These are phyloP conservation scores for Whitmania pigra DNA, from an alignment of 1,140 invertebrate genomes.

Conservation along the genomic window DNA sequence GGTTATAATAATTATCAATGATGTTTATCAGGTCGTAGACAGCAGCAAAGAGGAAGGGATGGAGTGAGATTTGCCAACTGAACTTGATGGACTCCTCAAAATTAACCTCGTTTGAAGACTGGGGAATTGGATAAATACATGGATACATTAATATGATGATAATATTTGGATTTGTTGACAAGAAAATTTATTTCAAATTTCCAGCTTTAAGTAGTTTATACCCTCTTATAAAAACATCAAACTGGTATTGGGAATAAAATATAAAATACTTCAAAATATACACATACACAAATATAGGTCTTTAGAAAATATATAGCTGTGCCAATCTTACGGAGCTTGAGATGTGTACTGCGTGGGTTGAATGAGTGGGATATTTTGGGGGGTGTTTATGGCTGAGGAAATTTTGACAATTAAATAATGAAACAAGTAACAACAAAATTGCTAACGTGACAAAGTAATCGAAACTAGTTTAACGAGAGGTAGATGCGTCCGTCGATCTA, in stretches of 20 bases:
- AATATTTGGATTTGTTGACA: not conserved
- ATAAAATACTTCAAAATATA: not conserved
- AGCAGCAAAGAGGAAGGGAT: constrained; percentile 7
- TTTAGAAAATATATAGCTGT: not conserved
- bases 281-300: not conserved
- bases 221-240: not conserved
- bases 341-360: too few relatives aligned
- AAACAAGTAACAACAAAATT: too few relatives aligned
- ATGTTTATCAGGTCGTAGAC: not conserved
- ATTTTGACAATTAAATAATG: too few relatives aligned
- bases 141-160: not conserved
- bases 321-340: too few relatives aligned
- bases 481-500: too few relatives aligned
- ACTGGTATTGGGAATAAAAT: too few relatives aligned
- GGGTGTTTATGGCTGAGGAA: too few relatives aligned
- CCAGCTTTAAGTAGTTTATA: not conserved
- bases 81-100: too few relatives aligned
- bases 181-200: constrained; percentile 2
- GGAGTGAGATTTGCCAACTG: not conserved
- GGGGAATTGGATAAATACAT: not conserved
- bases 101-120: too few relatives aligned
- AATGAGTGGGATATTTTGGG: too few relatives aligned
- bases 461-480: too few relatives aligned
- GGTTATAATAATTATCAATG: not conserved
- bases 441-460: too few relatives aligned